Evolutionary conservation across 2,888 invertebrate genomes (phyloP), one percentile per base, ranked within the genome.

Genomic region (Perizoma affinitatum): DNA sequence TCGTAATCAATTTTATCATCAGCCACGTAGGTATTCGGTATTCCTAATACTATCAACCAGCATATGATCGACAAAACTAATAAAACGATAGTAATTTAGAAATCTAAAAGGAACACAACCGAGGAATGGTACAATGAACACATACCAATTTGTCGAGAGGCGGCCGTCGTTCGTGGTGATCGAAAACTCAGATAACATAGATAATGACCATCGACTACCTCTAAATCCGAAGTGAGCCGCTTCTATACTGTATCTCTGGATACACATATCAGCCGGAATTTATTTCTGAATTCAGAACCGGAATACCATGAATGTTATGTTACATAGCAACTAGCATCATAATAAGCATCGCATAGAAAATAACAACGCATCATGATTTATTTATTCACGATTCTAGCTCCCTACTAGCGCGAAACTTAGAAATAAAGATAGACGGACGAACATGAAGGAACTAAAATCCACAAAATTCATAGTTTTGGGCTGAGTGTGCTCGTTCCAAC

Each of bases 191-290:
- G 88, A 88, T 88, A 88, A 80, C 70, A 66, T 68, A 75, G 75
- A 74, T 84, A 86, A 86, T 85, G 78, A 79, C 77, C 76, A 80
- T 79, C 78, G 78, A 74, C 81, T 77, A 82, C 82, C 73, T 74
- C 70, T 59, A 73, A 73, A 70, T 63, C 52, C 48, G 43, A 56
- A 45, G 52, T 46, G 43, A 62, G 57, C 56, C 61, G 65, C 69
- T 68, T 66, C 68, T 61, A 63, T 46, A 50, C 58, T 50, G 47
- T 22, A 22, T 58, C 35, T 59, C 50, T 61, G 48, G 10, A 45
- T 54, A 38, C 63, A 22, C 49, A 58, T 22, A 22, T 22, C 22
- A 22, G 22, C 22, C 22, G 22, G 22, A 22, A 22, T 22, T 22
- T 22, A 22, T 22, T 22, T 22, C 22, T 22, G 22, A 22, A 22